Base-by-base conservation (phyloP, 2,113 vertebrate species). In the Barbus barbus region DNA sequence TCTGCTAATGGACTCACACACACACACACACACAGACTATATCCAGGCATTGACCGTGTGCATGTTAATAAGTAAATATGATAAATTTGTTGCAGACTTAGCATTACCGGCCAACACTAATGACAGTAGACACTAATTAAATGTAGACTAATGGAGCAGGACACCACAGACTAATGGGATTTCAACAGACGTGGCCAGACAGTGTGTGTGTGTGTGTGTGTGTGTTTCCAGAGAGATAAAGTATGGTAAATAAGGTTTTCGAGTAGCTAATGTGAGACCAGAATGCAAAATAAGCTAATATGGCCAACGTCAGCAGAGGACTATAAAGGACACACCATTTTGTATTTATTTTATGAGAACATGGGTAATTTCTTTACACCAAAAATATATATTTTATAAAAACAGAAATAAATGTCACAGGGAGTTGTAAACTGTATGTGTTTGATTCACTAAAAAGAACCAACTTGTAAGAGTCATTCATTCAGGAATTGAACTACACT, bases 71-170 rank as follows among this genome's bases (percentile, higher is more conserved):
- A 60, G 48, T 18, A 63, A 79, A 79, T 24, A 71, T 78, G 33
- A 78, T 84, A 44, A 60, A 84, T 84, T 84, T 60, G 60, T 38
- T 9, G 5, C 33, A 78, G 72, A 18, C n/a, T 82, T 86, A 48
- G 80, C 22, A 14, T 72, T 58, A 78, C 51, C 61, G 18, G 24
- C 48, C 20, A 24, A 18, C 26, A 1, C 18, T 84, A 71, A 78
- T 84, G 63, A 78, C 75, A 84, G 46, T 53, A 48, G 61, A 82
- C 61, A 67, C 63, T 83, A 86, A 86, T 86, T 86, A 86, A 86
- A 86, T 78, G 51, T 56, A 41, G 48, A 60, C 63, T 82, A 78
- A 83, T 86, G 65, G 74, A 72, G 85, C 72, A 41, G 75, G 72
- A 71, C 74, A 86, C 80, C 80, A 56, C 48, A 83, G 74, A 38